These are phyloP conservation scores for Esox lucius DNA, from an alignment of 2,797 vertebrate genomes.

Conservation along the genomic window DNA sequence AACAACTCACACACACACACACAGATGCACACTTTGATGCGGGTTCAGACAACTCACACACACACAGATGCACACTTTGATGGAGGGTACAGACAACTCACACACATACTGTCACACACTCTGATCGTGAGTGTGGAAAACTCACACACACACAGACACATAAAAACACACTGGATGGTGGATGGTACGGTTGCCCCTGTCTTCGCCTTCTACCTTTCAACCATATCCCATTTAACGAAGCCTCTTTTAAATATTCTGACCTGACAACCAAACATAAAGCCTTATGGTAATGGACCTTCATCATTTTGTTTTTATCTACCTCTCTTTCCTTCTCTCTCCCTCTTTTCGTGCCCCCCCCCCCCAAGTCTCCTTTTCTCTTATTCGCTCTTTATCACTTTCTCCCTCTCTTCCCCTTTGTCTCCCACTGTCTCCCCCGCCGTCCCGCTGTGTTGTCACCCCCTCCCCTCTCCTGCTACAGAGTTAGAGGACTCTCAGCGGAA, in stretches of 20 bases:
- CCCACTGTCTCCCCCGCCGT: background rate
- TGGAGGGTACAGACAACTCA: slow-evolving; percentile 86
- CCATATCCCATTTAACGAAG: background rate
- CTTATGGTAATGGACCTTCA: background rate
- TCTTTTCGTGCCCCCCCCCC: background rate
- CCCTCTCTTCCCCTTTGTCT: background rate
- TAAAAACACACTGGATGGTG: slow-evolving; percentile 78
- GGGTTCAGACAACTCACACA: slow-evolving; percentile 70
- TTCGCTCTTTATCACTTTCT: background rate
- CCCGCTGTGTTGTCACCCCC: too few species aligned
- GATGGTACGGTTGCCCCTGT: slow-evolving; percentile 78
- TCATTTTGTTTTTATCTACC: background rate
- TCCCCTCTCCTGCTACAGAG: slow-evolving; percentile 69
- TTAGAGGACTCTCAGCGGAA: slow-evolving; percentile 96
- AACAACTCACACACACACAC: background rate
- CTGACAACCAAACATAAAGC: background rate
- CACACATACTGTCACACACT: slow-evolving; percentile 77
- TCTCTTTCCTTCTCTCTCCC: background rate
- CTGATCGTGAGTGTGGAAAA: slow-evolving; percentile 85
- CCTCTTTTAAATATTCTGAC: background rate
- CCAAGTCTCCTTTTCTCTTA: background rate
- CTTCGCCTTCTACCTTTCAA: background rate
- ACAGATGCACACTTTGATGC: slow-evolving; percentile 78
- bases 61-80: background rate
- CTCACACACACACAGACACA: background rate